Evolutionary conservation across 2,888 invertebrate genomes (phyloP).

Genomic region (Drosophila paracracens): DNA sequence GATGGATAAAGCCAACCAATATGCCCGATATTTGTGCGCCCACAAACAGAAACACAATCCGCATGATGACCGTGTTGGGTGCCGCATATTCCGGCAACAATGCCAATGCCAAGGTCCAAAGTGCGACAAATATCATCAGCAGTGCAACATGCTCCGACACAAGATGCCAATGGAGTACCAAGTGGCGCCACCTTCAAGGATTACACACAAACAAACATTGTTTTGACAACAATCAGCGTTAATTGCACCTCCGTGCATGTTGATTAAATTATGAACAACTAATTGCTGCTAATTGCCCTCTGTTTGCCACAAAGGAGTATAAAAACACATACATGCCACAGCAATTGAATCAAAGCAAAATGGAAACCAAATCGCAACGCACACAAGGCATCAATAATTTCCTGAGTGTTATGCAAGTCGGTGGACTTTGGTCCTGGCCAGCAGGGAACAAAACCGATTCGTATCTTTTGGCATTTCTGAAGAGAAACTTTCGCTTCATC

Average conservation of each 20-base stretch:
- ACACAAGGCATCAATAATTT: constrained; percentile 42
- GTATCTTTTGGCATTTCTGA: constrained; percentile 15
- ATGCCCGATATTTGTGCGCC: constrained; percentile 83
- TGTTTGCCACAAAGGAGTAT: constrained; percentile 30
- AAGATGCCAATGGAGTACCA: constrained; percentile 80
- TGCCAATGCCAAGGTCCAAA: constrained; percentile 84
- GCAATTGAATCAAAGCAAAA: constrained; percentile 16
- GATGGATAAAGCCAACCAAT: constrained; percentile 77
- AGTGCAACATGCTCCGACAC: constrained; percentile 83
- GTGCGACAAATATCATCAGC: constrained; percentile 79
- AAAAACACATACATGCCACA: constrained; percentile 26
- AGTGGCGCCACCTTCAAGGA: constrained; percentile 81
- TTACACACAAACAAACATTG: neutral
- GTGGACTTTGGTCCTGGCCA: constrained; percentile 68
- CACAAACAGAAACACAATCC: constrained; percentile 83
- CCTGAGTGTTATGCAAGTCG: constrained; percentile 43
- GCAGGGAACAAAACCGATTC: constrained; percentile 8
- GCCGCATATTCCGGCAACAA: constrained; percentile 81
- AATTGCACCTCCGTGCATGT: constrained; percentile 32
- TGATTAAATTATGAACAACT: constrained; percentile 50
- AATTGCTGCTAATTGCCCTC: constrained; percentile 61
- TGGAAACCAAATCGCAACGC: constrained; percentile 46
- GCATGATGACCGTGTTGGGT: constrained; percentile 82
- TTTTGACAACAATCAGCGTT: neutral
- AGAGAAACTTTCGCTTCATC: constrained; percentile 48